phyloP scores from a whole-genome alignment of 2,888 invertebrate genomes.

The Chalcosyrphus nemorum region DNA sequence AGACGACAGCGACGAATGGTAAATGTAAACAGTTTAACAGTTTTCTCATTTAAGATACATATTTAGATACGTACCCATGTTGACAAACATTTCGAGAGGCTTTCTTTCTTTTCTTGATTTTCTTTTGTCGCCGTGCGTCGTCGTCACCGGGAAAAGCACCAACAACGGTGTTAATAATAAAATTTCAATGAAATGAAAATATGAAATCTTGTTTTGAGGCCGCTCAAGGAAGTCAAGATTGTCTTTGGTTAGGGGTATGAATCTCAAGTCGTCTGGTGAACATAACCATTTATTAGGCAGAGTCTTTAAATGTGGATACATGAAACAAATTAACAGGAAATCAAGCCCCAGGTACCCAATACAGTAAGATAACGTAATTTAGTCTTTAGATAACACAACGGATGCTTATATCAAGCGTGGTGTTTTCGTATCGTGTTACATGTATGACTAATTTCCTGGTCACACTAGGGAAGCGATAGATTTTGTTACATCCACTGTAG shows the following conservation, averaged over 20 bases:
- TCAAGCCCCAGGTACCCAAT: background rate
- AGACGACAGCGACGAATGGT: background rate
- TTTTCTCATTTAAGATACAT: conserved; percentile 2
- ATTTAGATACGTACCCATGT: conserved; percentile 23
- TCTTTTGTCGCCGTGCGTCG: background rate
- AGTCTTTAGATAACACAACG: background rate
- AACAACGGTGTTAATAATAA: conserved; percentile 1
- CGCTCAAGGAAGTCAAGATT: conserved; percentile 1
- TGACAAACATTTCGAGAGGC: background rate
- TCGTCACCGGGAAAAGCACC: conserved; percentile 2
- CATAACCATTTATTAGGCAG: background rate
- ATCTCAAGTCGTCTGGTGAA: background rate
- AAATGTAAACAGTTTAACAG: conserved; percentile 14
- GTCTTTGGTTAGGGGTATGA: background rate
- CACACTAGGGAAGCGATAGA: background rate
- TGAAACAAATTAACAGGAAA: background rate
- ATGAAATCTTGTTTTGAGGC: conserved; percentile 18
- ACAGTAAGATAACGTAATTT: background rate
- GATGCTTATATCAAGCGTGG: background rate
- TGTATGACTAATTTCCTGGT: background rate
- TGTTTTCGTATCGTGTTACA: background rate
- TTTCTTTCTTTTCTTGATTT: conserved; percentile 28
- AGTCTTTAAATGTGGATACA: background rate
- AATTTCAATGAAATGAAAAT: conserved; percentile 23
- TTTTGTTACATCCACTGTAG: background rate